Conservation (phyloP, 1,140 invertebrate species). For the Drosophila orosa region DNA sequence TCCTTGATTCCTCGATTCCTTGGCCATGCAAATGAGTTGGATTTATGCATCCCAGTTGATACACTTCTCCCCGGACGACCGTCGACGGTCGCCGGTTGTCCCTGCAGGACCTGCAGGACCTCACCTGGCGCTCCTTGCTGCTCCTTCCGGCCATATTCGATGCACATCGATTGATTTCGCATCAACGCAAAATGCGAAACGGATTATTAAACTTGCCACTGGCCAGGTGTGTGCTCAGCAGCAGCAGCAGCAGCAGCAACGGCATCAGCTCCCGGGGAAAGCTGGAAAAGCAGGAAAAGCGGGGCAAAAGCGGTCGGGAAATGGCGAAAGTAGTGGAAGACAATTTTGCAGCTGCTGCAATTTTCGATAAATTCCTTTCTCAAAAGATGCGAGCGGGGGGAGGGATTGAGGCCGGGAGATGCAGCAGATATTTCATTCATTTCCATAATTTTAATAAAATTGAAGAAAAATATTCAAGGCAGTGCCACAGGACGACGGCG, state of each 20-base stretch:
- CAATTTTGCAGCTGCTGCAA: slow-evolving; percentile 71
- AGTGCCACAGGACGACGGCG: slow-evolving; percentile 42
- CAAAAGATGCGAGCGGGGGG: slow-evolving; percentile 50
- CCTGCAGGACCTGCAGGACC: slow-evolving; percentile 12
- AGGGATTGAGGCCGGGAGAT: slow-evolving; percentile 5
- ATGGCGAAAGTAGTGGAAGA: slow-evolving; percentile 38
- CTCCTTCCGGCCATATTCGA: slow-evolving; percentile 64
- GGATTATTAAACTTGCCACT: slow-evolving; percentile 70
- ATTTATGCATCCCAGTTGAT: slow-evolving; percentile 41
- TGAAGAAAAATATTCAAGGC: slow-evolving; percentile 82
- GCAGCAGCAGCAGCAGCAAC: slow-evolving; percentile 18
- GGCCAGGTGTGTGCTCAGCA: slow-evolving; percentile 48
- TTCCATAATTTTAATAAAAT: slow-evolving; percentile 83
- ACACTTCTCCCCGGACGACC: not conserved
- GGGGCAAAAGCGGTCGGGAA: slow-evolving; percentile 8
- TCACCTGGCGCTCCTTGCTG: slow-evolving; percentile 13
- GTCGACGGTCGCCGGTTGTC: not conserved
- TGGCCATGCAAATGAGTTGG: slow-evolving; percentile 68
- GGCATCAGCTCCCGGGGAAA: slow-evolving; percentile 9
- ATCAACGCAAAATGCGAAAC: slow-evolving; percentile 72
- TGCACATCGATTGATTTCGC: slow-evolving; percentile 74
- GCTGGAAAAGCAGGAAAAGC: not conserved
- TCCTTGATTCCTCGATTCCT: slow-evolving; percentile 48
- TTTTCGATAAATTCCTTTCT: slow-evolving; percentile 76
- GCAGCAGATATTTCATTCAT: slow-evolving; percentile 76